Evolutionary conservation across 2,797 vertebrate species (phyloP), one percentile per base, ranked within the genome.

Genomic region (Luscinia megarhynchos): DNA sequence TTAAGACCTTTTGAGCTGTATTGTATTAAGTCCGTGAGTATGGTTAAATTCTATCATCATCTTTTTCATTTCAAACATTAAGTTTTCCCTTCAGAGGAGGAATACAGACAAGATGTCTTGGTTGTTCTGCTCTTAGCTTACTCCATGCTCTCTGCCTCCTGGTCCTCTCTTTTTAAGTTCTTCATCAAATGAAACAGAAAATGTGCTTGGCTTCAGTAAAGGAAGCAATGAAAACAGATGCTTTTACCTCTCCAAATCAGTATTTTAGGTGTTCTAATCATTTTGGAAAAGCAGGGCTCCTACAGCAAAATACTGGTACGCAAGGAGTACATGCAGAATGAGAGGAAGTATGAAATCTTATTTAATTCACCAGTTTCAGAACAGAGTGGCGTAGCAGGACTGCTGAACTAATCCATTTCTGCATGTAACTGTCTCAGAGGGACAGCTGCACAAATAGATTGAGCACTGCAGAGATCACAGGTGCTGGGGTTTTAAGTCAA

Each of bases 371-470:
- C 69, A 41, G 63, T 87, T 91, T 82, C 81, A 26, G 64, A 86
- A 58, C 23, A 36, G 51, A 67, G 10, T 6, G 77, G 68, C 30
- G 0, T 30, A 70, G 84, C 91, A 91, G 84, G 93, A 69, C 53
- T 4, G 21, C 91, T 95, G 94, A 95, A 93, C 93, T 23, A 95
- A 96, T 95, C 79, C 82, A 91, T 97, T 96, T 45, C 72, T 84
- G 80, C 66, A 21, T 87, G 87, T 55, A 91, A 68, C 3, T 0
- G 34, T 72, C 95, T 84, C 84, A n/a, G 63, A 93, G 84, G 89
- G 95, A 46, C 92, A 96, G 94, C 91, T 95, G 84, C 87, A 87
- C 85, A 95, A 95, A 93, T 81, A 95, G 91, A 95, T 48, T 58
- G 88, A 85, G 62, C 87, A 48, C 75, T 93, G 84, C 32, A 84